These are phyloP conservation scores for Microvelia longipes DNA, from an alignment of 1,140 invertebrate genomes.

Conservation along the genomic window DNA sequence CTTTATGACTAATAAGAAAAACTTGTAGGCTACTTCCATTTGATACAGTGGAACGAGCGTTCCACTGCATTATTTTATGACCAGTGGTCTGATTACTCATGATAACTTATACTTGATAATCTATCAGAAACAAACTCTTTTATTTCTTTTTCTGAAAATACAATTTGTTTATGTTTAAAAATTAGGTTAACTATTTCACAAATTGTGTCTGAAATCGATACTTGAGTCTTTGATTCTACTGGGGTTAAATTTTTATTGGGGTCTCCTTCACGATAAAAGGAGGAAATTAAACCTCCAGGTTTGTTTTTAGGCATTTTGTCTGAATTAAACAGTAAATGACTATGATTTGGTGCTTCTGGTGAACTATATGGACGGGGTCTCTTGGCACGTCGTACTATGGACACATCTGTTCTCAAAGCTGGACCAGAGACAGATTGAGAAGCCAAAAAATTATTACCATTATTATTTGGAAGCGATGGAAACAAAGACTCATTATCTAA, in stretches of 20 bases:
- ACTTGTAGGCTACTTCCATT: neutral
- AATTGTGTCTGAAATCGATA: too few species aligned
- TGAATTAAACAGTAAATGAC: neutral
- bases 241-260: too few species aligned
- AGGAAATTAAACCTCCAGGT: neutral
- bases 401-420: neutral
- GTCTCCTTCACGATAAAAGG: too few species aligned
- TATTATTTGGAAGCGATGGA: neutral
- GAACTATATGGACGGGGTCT: neutral
- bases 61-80: neutral
- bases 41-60: neutral
- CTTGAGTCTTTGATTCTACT: too few species aligned
- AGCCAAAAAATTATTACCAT: neutral
- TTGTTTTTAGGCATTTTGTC: neutral
- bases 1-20: neutral
- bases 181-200: too few species aligned
- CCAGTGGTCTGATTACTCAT: neutral
- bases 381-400: neutral
- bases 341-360: neutral
- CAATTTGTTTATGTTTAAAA: too few species aligned
- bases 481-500: neutral
- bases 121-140: too few species aligned
- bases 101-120: too few species aligned
- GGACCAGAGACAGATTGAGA: neutral
- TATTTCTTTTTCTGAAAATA: too few species aligned